A percentile compares a stretch with the other conserved stretches of the same genome.
These are phyloP conservation scores for Euplagia quadripunctaria DNA, from an alignment of 2,888 invertebrate species.

Conservation along the genomic window DNA sequence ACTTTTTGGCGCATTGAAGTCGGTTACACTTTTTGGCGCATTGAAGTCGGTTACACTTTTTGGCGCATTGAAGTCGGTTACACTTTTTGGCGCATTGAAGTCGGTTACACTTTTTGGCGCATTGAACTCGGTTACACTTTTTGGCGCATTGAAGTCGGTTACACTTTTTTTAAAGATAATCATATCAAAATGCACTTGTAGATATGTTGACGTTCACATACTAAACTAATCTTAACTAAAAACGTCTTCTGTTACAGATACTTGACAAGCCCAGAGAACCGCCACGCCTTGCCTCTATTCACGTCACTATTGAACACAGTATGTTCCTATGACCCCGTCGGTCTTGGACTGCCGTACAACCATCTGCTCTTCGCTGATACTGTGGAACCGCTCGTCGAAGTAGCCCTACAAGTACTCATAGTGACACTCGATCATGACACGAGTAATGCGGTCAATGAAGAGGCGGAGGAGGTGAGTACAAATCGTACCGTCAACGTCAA, in stretches of 20 bases:
- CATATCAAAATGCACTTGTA: too few species aligned
- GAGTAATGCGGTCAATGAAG: slow-evolving; percentile 84
- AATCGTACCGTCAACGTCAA: background rate
- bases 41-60: too few species aligned
- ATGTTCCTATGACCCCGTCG: slow-evolving; percentile 99
- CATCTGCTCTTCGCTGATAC: slow-evolving; percentile 98
- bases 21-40: too few species aligned
- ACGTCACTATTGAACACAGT: slow-evolving; percentile 98
- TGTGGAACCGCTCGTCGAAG: slow-evolving; percentile 97
- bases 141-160: too few species aligned
- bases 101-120: too few species aligned
- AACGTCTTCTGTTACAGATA: slow-evolving; percentile 77
- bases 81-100: too few species aligned
- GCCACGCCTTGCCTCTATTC: slow-evolving; percentile 98
- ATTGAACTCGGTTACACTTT: too few species aligned
- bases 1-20: too few species aligned
- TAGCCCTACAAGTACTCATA: slow-evolving; percentile 96
- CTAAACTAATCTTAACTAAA: background rate
- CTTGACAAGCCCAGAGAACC: slow-evolving; percentile 92
- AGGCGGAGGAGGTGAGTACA: slow-evolving; percentile 88
- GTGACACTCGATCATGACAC: slow-evolving; percentile 98
- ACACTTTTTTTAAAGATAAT: too few species aligned
- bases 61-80: too few species aligned
- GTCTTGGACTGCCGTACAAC: slow-evolving; percentile 98
- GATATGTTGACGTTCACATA: too few species aligned